Evolutionary conservation across 2,797 vertebrate species (phyloP).

Genomic region (Cheirogaleus major): DNA sequence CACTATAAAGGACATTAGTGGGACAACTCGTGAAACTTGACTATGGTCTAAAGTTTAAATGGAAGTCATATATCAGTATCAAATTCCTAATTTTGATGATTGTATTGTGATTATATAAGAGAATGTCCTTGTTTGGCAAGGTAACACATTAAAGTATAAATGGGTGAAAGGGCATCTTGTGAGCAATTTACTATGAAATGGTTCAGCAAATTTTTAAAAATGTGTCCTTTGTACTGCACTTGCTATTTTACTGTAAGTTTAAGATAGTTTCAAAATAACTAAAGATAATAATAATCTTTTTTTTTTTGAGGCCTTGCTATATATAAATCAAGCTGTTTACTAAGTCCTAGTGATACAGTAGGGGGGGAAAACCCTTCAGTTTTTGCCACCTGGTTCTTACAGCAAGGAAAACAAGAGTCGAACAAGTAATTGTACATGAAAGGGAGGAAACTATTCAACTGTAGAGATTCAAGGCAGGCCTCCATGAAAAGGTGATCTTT

Average conservation of each 20-base stretch:
- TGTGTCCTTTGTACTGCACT: neutral
- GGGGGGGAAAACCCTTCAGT: neutral
- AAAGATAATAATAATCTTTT: neutral
- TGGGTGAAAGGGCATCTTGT: neutral
- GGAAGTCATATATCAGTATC: neutral
- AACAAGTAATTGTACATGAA: neutral
- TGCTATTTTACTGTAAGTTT: neutral
- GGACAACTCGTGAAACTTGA: neutral
- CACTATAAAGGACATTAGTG: neutral
- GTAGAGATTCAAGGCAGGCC: neutral
- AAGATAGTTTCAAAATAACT: conserved; percentile 24
- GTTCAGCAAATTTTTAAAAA: neutral
- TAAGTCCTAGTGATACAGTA: neutral
- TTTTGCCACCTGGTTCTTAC: neutral
- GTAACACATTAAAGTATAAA: neutral
- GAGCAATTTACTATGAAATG: neutral
- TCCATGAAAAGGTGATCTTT: neutral
- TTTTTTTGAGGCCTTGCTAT: neutral
- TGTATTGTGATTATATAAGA: neutral
- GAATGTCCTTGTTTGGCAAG: neutral
- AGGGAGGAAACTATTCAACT: neutral
- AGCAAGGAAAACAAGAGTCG: neutral
- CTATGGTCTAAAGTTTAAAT: neutral
- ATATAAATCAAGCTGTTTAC: neutral
- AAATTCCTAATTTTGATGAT: neutral